These are phyloP conservation scores for Echinarachnius parma DNA, from an alignment of 53 echinoderm and acorn worm genomes.

Conservation along the genomic window DNA sequence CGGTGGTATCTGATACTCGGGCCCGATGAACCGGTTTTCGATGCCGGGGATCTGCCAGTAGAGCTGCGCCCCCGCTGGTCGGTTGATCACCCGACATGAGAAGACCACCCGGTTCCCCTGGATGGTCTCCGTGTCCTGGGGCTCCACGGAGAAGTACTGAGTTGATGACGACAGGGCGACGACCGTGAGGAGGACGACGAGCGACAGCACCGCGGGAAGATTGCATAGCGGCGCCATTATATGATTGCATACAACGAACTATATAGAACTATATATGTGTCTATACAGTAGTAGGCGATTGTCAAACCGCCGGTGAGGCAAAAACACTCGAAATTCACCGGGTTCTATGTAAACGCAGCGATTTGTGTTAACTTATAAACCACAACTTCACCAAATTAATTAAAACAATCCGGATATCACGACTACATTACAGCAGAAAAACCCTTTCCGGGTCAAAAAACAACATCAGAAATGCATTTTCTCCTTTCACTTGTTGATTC, in stretches of 20 bases:
- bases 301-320: too few species aligned
- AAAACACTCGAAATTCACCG: too few species aligned
- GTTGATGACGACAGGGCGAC: slow-evolving; percentile 3
- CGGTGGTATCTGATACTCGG: not conserved
- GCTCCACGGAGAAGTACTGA: slow-evolving; percentile 29
- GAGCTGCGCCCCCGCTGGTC: slow-evolving; percentile 10
- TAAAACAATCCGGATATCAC: too few species aligned
- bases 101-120: not conserved
- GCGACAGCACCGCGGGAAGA: not conserved
- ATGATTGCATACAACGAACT: not conserved
- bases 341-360: too few species aligned
- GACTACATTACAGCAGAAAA: too few species aligned
- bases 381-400: too few species aligned
- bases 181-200: not conserved
- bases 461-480: too few species aligned
- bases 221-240: slow-evolving; percentile 1
- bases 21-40: slow-evolving; percentile 14
- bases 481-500: too few species aligned
- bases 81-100: slow-evolving; percentile 32
- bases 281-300: too few species aligned
- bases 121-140: slow-evolving; percentile 12
- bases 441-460: too few species aligned
- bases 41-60: slow-evolving; percentile 23
- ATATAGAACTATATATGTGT: not conserved
- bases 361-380: too few species aligned